Base-by-base conservation (phyloP, 2,113 vertebrate species). In the Monopterus albus region DNA sequence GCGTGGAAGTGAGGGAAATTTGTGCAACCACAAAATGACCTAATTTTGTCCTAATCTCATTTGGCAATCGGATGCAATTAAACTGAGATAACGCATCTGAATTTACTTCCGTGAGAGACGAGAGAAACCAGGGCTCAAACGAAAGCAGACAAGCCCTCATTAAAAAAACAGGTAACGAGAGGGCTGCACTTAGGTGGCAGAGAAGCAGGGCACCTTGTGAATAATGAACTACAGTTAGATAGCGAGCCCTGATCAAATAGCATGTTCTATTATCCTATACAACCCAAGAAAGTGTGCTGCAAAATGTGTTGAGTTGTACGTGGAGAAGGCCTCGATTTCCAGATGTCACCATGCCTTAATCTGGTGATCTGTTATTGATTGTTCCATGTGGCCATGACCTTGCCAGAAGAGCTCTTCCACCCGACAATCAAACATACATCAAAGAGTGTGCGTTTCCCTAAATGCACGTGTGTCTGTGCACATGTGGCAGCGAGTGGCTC, bases 301-400 rank as follows among this genome's bases (percentile, higher is more conserved):
- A 21, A 60, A 40, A 47, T 18, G 56, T 50, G 52, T 38, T 0
- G 26, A 35, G 66, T 17, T 20, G 31, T 36, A 7, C 53, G 55
- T 56, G 71, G 52, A 66, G 56, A 42, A 64, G 81, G 73, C 67
- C 73, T 14, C 56, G 85, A 72, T 79, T 88, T 83, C 83, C 86
- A 90, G 82, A 88, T 84, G 86, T 86, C 80, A 82, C 70, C 69
- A 36, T 75, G 85, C 86, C 87, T 91, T 90, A 87, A 92, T 94
- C 92, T 87, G 85, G 20, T 56, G 67, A 91, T 93, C 84, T 87
- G 85, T 72, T 91, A 93, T 91, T 86, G 90, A 94, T 93, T 89
- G 90, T 77, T 89, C 78, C 74, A 81, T 67, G 58, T 65, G 42
- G 69, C 70, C 68, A 36, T 84, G 89, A 91, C 89, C 87, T 94